Evolutionary conservation across 2,797 vertebrate species (phyloP), one percentile per base, ranked within the genome.

Genomic region (Adrianichthys oophorus): DNA sequence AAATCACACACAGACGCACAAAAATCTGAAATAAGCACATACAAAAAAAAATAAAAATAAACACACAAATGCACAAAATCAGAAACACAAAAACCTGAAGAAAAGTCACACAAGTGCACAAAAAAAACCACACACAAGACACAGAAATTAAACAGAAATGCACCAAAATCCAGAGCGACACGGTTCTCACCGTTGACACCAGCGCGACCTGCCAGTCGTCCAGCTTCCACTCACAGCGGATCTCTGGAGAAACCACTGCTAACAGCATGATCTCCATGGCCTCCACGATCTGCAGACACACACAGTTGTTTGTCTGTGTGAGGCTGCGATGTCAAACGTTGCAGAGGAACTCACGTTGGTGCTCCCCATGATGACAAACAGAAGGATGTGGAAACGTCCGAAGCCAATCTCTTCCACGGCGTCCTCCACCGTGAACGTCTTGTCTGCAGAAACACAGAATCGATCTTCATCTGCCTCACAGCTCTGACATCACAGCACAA

Each of bases 261-360:
- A 98, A 83, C 7, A 99, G 76, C 97, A 98, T 99, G 87, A 98
- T 96, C 91, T 99, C 97, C 96, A 98, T 97, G 4, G 97, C 96
- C 80, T 98, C 97, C 0, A 87, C 90, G 15, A 98, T 93, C 97
- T 99, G 56, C 0, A 37, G n/a, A 43, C 13, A 21, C 15, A 7
- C 50, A 62, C 21, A 21, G 1, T 8, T 19, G 44, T 0, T 1
- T 4, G 12, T 7, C 4, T 10, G 4, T 7, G 19, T 13, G n/a
- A 51, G 13, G 8, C 8, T 13, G 10, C 12, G 18, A 4, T n/a
- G 24, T 24, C 5, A 24, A 14, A 3, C 13, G 7, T 10, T 5
- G 32, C 2, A 4, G 0, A 19, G 10, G 21, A 55, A 68, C 65
- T 55, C 18, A 70, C 96, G 45, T 83, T 95, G 0, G 94, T 89